phyloP scores from a whole-genome alignment of 2,888 invertebrate genomes.

The Caenorhabditis angaria region DNA sequence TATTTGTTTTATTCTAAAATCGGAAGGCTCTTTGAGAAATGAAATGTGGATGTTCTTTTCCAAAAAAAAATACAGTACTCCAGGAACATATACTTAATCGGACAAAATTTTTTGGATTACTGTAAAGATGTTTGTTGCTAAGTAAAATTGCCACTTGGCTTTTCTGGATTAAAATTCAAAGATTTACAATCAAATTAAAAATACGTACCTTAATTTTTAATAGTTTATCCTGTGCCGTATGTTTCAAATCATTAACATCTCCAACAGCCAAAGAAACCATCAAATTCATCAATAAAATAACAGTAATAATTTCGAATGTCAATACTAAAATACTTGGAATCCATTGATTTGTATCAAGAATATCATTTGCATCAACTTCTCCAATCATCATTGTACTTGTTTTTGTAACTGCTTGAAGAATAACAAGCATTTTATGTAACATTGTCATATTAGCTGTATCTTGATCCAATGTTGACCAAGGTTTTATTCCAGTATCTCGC shows the following conservation, averaged over 20 bases:
- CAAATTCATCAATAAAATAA: constrained; percentile 69
- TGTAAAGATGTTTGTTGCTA: no score
- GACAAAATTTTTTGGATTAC: no score
- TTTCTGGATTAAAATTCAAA: constrained; percentile 4
- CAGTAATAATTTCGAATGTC: constrained; percentile 70
- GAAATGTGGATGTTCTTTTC: no score
- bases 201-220: constrained; percentile 60
- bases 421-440: constrained; percentile 48
- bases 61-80: no score
- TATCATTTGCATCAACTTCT: constrained; percentile 62
- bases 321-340: constrained; percentile 67
- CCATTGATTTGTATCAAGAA: constrained; percentile 62
- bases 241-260: constrained; percentile 65
- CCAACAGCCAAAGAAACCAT: constrained; percentile 70
- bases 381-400: constrained; percentile 72
- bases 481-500: constrained; percentile 66
- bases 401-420: constrained; percentile 69
- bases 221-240: constrained; percentile 65
- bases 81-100: no score
- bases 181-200: background rate
- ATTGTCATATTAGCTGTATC: constrained; percentile 46
- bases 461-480: constrained; percentile 61
- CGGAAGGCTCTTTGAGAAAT: no score
- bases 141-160: no score
- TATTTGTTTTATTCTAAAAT: no score